phyloP scores from a whole-genome alignment of 2,797 vertebrate genomes.

The Melanotaenia maccullochi region DNA sequence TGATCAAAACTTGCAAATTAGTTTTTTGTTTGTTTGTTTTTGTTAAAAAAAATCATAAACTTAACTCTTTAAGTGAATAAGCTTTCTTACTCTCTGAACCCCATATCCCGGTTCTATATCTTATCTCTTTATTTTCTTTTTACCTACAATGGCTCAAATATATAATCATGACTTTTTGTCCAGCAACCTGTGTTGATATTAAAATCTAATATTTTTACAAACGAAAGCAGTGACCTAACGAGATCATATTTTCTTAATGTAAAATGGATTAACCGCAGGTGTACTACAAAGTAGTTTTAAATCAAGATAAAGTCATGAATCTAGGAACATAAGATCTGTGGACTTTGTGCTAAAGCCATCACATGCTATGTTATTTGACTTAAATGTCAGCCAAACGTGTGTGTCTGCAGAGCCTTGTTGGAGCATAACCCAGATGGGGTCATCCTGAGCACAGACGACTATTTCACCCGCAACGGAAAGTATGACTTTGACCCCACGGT shows the following conservation, averaged over 20 bases:
- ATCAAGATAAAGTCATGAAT: not conserved
- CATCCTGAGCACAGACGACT: constrained; percentile 93
- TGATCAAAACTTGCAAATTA: not conserved
- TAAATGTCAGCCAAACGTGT: not conserved
- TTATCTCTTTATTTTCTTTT: not conserved
- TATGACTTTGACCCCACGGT: constrained; percentile 86
- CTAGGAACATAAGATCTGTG: not conserved
- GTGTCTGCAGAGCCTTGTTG: constrained; percentile 84
- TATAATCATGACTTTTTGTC: not conserved
- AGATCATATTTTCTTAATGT: not conserved
- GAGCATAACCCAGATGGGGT: constrained; percentile 90
- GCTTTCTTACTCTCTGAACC: no score
- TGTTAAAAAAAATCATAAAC: not conserved
- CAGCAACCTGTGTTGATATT: not conserved
- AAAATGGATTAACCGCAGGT: not conserved
- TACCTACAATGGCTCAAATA: not conserved
- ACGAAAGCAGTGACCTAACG: not conserved
- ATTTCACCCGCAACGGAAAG: constrained; percentile 85
- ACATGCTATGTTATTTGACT: constrained; percentile 8
- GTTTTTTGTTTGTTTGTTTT: not conserved
- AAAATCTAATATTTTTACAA: not conserved
- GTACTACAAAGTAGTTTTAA: not conserved
- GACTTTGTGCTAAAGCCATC: not conserved
- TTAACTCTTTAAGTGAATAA: no score
- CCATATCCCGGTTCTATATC: no score